Evolutionary conservation across 2,113 vertebrate species (phyloP).

Genomic region (Poeciliopsis turrubarensis): DNA sequence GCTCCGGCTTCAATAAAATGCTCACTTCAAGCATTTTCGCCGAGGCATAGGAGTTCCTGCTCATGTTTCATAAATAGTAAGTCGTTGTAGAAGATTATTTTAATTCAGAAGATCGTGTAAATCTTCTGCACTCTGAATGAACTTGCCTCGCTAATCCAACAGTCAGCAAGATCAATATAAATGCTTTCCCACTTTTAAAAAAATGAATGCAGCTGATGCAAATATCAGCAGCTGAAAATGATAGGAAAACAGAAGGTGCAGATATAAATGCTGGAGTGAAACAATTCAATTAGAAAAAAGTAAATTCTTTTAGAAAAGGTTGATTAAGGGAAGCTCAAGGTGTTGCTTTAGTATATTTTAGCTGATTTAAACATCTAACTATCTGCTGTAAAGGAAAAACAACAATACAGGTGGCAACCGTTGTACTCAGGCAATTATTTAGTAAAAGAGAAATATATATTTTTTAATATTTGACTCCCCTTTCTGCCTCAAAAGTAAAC

Average conservation of each 20-base stretch:
- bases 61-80: too few species aligned
- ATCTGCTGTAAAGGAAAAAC: background rate
- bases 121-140: background rate
- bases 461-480: background rate
- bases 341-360: background rate
- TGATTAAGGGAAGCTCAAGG: background rate
- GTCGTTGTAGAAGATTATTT: too few species aligned
- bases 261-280: background rate
- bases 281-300: background rate
- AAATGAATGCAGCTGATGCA: background rate
- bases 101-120: too few species aligned
- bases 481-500: background rate
- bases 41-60: too few species aligned
- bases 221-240: background rate
- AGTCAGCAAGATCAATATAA: background rate
- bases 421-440: background rate
- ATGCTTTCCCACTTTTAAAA: background rate
- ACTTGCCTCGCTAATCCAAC: conserved; percentile 2
- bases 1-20: background rate
- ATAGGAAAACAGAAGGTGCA: conserved; percentile 1
- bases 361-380: background rate
- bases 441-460: background rate
- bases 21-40: background rate
- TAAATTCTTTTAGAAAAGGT: background rate
- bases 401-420: background rate